These are phyloP conservation scores for Symphodus melops DNA, from an alignment of 2,113 vertebrate species.

Conservation along the genomic window DNA sequence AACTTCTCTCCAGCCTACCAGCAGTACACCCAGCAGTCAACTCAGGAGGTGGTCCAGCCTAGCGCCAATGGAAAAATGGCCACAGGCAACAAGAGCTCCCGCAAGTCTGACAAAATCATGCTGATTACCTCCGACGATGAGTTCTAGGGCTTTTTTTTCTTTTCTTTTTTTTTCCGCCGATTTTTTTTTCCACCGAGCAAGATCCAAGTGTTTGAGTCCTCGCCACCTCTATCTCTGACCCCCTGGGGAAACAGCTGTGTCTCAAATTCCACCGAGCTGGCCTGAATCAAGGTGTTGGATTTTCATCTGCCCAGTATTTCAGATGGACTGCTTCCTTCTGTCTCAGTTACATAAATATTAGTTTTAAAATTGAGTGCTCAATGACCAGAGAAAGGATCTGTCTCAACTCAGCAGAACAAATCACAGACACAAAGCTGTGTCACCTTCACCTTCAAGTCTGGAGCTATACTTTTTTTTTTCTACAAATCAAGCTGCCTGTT, in stretches of 20 bases:
- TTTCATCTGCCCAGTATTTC: conserved; percentile 56
- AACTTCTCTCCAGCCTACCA: conserved; percentile 92
- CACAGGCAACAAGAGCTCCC: conserved; percentile 67
- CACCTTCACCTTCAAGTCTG: conserved; percentile 27
- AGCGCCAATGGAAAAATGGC: conserved; percentile 77
- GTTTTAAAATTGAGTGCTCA: conserved; percentile 31
- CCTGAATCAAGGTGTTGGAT: conserved; percentile 54
- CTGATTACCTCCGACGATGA: conserved; percentile 92
- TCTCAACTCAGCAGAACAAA: conserved; percentile 31
- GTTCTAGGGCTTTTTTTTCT: conserved; percentile 78
- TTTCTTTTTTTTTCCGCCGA: too few relatives aligned
- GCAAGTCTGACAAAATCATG: conserved; percentile 91
- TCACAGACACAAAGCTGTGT: conserved; percentile 26
- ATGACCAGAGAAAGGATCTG: conserved; percentile 12
- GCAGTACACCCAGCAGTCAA: conserved; percentile 93
- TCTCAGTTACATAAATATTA: conserved; percentile 21
- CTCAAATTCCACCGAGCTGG: conserved; percentile 31
- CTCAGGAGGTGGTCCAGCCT: conserved; percentile 86
- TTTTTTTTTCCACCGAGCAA: too few relatives aligned
- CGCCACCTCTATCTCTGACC: conserved; percentile 22
- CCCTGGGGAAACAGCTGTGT: conserved; percentile 49
- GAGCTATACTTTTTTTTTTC: conserved; percentile 28
- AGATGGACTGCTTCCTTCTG: conserved; percentile 36
- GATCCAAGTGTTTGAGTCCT: conserved; percentile 48
- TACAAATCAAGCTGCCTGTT: conserved; percentile 40